phyloP scores from a whole-genome alignment of 1,140 invertebrate genomes.

The Leptestheria dahalacensis region DNA sequence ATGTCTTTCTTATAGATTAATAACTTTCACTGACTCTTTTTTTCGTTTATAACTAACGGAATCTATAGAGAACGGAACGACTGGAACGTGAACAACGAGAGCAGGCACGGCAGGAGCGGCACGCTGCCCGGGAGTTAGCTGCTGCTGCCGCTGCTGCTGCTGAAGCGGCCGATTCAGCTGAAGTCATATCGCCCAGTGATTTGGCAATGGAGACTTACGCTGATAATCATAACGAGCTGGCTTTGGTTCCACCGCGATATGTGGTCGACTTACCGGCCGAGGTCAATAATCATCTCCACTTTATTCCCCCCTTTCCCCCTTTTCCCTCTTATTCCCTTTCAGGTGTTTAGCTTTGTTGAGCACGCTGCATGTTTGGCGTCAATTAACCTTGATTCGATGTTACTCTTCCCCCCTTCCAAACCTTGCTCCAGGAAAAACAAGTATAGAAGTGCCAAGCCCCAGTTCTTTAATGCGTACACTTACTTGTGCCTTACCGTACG shows the following conservation, averaged over 20 bases:
- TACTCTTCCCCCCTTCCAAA: too few species aligned
- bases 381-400: neutral
- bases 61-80: conserved; percentile 56
- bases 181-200: neutral
- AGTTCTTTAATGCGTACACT: too few species aligned
- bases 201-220: neutral
- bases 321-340: neutral
- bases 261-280: neutral
- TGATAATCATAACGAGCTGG: neutral
- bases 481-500: too few species aligned
- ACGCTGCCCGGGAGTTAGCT: conserved; percentile 9
- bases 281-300: neutral
- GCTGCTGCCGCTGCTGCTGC: neutral
- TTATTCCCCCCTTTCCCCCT: conserved; percentile 2
- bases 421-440: too few species aligned
- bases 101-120: conserved; percentile 37
- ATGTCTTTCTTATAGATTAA: too few species aligned
- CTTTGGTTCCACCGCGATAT: neutral
- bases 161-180: neutral
- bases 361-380: neutral
- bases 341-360: neutral
- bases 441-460: too few species aligned
- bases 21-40: too few species aligned
- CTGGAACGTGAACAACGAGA: conserved; percentile 70
- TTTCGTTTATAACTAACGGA: too few species aligned